Base-by-base conservation (phyloP, 1,140 invertebrate species). In the Panagrolaimus sp. region DNA sequence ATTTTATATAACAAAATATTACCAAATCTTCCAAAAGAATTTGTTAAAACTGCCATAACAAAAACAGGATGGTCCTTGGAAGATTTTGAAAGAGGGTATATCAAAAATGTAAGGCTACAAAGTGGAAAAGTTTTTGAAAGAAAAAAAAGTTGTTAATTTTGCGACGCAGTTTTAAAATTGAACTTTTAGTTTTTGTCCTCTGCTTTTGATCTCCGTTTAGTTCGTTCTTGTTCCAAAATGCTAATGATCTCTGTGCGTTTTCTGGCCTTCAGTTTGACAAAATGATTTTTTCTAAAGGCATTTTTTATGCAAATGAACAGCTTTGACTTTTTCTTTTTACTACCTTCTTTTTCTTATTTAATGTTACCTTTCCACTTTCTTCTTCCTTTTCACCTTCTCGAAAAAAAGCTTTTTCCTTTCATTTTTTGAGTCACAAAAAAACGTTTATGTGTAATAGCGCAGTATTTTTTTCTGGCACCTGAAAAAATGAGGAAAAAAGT, bases 61-160 rank as follows among this genome's bases (percentile, higher is more conserved):
- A 21, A 28, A 58, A 21, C 21, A 12, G 52, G 52, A 21, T 58
- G 52, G 52, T 21, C 52, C 10, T n/a, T 58, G 15, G 52, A 58
- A 21, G 52, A 58, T 28, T 58, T 58, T 58, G 21, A 28, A 58
- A 21, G 52, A 28, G 52, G 52, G 15, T 58, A 26, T 21, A 58
- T 58, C 17, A 21, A 26, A 26, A 21, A 58, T 21, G 52, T 58
- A 17, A 17, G 52, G 9, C 21, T 4, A 48, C 47, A 3, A 12
- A n/a, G 12, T 58, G 17, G 21, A n/a, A n/a, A 1, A 58, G 14
- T 28, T 58, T 58, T 2, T 58, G 12, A 10, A 5, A 0, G 8
- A 21, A 9, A 55, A 28, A 52, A 15, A 1, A 14, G 21, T 47
- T 1, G 1, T 15, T 52, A 26, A 8, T 26, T 21, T 24, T 26